Conservation (phyloP, 2,888 invertebrate genomes). For the Adelognathus sp. region DNA sequence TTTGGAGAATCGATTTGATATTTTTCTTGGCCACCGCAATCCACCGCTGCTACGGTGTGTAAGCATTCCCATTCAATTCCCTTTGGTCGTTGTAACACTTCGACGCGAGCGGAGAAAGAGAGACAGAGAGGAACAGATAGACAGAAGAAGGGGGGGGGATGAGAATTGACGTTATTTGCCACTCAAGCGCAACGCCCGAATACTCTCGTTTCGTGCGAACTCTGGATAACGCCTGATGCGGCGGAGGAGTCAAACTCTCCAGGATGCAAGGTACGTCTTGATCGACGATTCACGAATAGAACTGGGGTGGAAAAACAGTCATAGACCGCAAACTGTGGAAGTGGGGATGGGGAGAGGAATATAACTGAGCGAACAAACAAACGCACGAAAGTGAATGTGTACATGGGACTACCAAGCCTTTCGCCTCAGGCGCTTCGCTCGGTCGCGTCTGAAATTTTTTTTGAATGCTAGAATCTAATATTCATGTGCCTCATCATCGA, state of each 20-base stretch:
- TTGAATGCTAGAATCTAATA: no score
- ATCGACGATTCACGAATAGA: slow-evolving; percentile 34
- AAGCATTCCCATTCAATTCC: slow-evolving; percentile 54
- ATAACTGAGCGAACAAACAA: slow-evolving; percentile 30
- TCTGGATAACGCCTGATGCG: slow-evolving; percentile 7
- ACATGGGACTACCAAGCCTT: no score
- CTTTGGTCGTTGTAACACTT: slow-evolving; percentile 22
- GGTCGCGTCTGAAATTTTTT: no score
- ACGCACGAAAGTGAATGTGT: neutral
- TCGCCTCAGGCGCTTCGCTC: no score
- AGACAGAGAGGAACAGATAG: neutral
- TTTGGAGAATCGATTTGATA: slow-evolving; percentile 59
- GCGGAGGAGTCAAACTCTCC: slow-evolving; percentile 9
- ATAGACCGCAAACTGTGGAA: neutral
- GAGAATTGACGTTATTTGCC: slow-evolving; percentile 26
- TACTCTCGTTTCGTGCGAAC: slow-evolving; percentile 15
- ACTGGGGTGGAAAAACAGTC: neutral
- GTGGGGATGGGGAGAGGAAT: neutral
- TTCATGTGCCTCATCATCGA: no score
- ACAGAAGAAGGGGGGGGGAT: no score
- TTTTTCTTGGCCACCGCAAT: slow-evolving; percentile 50
- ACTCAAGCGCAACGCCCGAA: slow-evolving; percentile 4
- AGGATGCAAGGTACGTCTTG: neutral
- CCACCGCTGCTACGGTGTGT: slow-evolving; percentile 27
- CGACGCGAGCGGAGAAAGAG: no score